A percentile compares a stretch with the other conserved stretches of the same genome.
These are phyloP conservation scores for Bombus impatiens DNA, from an alignment of 1,140 invertebrate genomes.

Conservation along the genomic window DNA sequence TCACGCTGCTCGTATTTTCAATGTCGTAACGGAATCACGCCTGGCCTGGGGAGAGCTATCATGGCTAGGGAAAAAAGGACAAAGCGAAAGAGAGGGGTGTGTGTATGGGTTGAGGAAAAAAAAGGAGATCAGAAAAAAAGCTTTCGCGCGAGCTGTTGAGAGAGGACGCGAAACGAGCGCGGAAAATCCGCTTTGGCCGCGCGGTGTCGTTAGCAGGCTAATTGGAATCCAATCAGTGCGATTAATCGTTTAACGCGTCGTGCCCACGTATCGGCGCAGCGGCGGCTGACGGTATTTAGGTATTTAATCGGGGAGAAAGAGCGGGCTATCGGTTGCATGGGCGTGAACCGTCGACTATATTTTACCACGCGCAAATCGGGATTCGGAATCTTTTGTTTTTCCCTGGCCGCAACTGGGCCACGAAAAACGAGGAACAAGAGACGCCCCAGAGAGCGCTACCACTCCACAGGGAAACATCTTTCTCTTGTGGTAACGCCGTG, in stretches of 20 bases:
- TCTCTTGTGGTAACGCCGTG: slow-evolving; percentile 15
- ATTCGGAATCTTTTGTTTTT: slow-evolving; percentile 50
- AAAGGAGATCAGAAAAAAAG: not conserved
- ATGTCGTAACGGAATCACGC: not conserved
- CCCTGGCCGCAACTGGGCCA: slow-evolving; percentile 36
- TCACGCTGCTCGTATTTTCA: slow-evolving; percentile 30
- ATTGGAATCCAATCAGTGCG: slow-evolving; percentile 79
- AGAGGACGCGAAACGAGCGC: not conserved
- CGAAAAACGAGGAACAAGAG: slow-evolving; percentile 24
- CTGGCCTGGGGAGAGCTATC: not conserved
- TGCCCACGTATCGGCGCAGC: slow-evolving; percentile 48
- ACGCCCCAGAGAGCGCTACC: not conserved
- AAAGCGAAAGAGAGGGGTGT: not conserved
- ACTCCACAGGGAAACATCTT: slow-evolving; percentile 27
- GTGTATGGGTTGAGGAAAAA: not conserved
- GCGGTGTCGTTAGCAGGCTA: slow-evolving; percentile 75
- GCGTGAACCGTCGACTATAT: slow-evolving; percentile 75
- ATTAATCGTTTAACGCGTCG: slow-evolving; percentile 78
- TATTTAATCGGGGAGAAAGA: slow-evolving; percentile 72
- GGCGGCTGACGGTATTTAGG: slow-evolving; percentile 72
- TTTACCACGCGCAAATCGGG: slow-evolving; percentile 63
- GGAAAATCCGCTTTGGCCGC: slow-evolving; percentile 52
- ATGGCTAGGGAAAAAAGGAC: not conserved
- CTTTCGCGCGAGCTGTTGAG: no score
- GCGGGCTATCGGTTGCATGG: slow-evolving; percentile 65